Evolutionary conservation across 2,888 invertebrate species (phyloP).

Genomic region (Carcina quercana): DNA sequence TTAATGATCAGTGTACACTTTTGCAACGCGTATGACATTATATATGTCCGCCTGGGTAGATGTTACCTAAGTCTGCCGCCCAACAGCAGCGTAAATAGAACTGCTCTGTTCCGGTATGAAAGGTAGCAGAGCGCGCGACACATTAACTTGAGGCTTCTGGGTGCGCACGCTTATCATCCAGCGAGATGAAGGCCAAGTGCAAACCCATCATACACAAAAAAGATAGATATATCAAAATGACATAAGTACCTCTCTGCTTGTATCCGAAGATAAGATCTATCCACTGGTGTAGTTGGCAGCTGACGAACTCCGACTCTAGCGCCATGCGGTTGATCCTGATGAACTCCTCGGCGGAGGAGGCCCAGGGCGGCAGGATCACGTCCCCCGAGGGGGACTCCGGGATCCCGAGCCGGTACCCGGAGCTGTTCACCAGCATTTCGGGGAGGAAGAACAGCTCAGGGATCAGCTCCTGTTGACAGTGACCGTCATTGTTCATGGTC

Average conservation of each 20-base stretch:
- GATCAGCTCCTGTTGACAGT: conserved; percentile 92
- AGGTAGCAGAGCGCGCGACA: too few relatives aligned
- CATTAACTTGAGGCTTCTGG: too few relatives aligned
- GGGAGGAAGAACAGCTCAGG: conserved; percentile 99
- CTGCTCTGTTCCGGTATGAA: not conserved
- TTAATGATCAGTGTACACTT: too few relatives aligned
- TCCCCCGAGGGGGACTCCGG: conserved; percentile 90
- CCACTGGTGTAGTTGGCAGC: conserved; percentile 99
- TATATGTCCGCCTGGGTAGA: too few relatives aligned
- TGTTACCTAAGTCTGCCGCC: too few relatives aligned
- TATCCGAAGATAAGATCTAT: conserved; percentile 99
- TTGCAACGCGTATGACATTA: too few relatives aligned
- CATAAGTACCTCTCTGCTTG: conserved; percentile 90
- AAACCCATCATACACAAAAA: too few relatives aligned
- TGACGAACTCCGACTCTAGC: conserved; percentile 98
- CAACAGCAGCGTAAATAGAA: too few relatives aligned
- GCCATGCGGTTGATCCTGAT: conserved; percentile 98
- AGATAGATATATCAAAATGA: too few relatives aligned
- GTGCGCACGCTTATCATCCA: too few relatives aligned
- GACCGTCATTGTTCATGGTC: too few relatives aligned
- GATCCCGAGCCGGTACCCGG: conserved; percentile 87
- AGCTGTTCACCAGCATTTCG: conserved; percentile 96
- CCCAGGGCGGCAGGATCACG: conserved; percentile 97
- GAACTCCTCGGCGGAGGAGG: conserved; percentile 97
- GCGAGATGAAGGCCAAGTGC: too few relatives aligned